Evolutionary conservation across 2,797 vertebrate species (phyloP), one percentile per base, ranked within the genome.

Genomic region (Sternarchorhynchus goeldii): DNA sequence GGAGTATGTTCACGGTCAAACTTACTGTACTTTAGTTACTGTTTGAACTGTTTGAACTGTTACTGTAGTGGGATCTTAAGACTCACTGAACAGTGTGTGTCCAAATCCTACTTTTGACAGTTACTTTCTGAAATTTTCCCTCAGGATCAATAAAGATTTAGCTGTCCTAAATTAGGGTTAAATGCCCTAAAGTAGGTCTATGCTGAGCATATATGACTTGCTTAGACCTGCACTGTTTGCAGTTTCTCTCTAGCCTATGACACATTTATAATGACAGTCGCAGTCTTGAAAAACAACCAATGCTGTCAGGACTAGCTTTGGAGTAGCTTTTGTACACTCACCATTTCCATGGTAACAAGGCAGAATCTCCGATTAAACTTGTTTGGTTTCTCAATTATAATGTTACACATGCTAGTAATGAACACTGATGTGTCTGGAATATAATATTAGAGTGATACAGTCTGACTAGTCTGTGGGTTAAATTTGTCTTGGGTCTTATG

Each of bases 231-330:
- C 31, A 57, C n/a, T 12, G 34, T 0, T 65, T 50, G 20, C 20
- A 50, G 4, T 10, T 65, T 29, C 45, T 50, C 45, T 50, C 45
- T 50, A 25, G 25, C 65, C 39, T 67, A 21, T 50, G 39, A 67
- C 65, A 68, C 66, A 25, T 4, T 17, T 34, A 41, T 64, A 57
- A 69, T 58, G 36, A 70, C 32, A 75, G 21, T 69, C 1, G 10
- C 39, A 29, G 25, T 62, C 7, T 62, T 18, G 39, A 79, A 18
- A 55, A 79, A 10, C 41, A 39, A 29, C 14, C 17, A 10, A 8
- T 60, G 14, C 34, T 71, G 59, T 45, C 41, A 6, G 5, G 39
- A 16, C 17, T 21, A 70, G 32, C 16, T 65, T 76, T 73, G 31
- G 17, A 20, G 20, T 12, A 34, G 12, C 12, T 76, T 36, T 14